Conservation (phyloP, 2,888 invertebrate species). For the Synergus gifuensis region DNA sequence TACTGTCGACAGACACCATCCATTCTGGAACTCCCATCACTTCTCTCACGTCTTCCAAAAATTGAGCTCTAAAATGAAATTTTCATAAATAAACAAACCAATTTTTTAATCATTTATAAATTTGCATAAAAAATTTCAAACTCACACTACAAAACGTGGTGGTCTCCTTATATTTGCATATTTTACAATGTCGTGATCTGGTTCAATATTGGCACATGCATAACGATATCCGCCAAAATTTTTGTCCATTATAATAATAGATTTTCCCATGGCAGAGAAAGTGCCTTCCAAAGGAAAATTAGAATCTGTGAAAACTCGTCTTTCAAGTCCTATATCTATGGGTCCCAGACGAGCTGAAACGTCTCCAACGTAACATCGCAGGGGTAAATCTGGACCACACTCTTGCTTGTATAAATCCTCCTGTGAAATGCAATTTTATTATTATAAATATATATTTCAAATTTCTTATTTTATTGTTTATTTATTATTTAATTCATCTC, state of each 20-base stretch:
- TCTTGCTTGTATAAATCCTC: slow-evolving; percentile 91
- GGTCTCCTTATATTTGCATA: slow-evolving; percentile 92
- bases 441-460: background rate
- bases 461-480: background rate
- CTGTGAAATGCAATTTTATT: slow-evolving; percentile 77
- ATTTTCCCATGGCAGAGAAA: slow-evolving; percentile 89
- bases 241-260: slow-evolving; percentile 90
- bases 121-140: slow-evolving; percentile 40
- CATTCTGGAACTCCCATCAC: slow-evolving; percentile 94
- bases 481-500: slow-evolving; percentile 66
- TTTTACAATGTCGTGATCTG: slow-evolving; percentile 94
- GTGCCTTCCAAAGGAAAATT: slow-evolving; percentile 92
- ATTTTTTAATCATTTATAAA: background rate
- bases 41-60: slow-evolving; percentile 88
- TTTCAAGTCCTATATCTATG: slow-evolving; percentile 88
- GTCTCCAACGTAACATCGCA: slow-evolving; percentile 95
- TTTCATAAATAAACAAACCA: background rate
- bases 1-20: slow-evolving; percentile 91
- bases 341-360: slow-evolving; percentile 90
- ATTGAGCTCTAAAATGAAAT: slow-evolving; percentile 84
- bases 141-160: slow-evolving; percentile 93
- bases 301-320: slow-evolving; percentile 89
- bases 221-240: slow-evolving; percentile 85
- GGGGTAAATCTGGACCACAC: slow-evolving; percentile 92
- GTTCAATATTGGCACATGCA: slow-evolving; percentile 95